Base-by-base conservation (phyloP, 2,797 vertebrate genomes). In the Lepus oiostolus region DNA sequence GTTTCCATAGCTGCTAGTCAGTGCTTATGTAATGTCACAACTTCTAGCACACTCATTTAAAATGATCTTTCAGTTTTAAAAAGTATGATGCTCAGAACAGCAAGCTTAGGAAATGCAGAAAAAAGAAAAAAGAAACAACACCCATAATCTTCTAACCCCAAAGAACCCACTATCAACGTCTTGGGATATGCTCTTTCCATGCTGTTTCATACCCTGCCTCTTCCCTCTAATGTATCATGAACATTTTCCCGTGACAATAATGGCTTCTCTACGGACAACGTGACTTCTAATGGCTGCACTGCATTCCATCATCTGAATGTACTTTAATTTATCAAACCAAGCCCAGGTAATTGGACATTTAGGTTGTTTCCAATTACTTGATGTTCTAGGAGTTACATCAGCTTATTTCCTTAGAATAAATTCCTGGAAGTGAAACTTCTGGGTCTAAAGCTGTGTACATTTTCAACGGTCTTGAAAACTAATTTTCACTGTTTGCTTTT, bases 381-480 rank as follows among this genome's bases (percentile, higher is more conserved):
- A 81, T 76, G 60, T 89, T 76, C 92, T 68, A 72, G 74, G 62
- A 76, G 65, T 1, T 7, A 26, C 26, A 17, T 6, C 6, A 11
- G 32, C 22, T 62, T 90, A 76, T 58, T 92, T 95, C 42, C 67
- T 86, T 84, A 88, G 35, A 85, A 58, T 54, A 67, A 28, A 71
- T 80, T 38, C 38, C 54, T 75, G 42, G 50, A 79, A 71, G 21
- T 47, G 30, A 76, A 95, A 95, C 52, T 80, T 85, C 80, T 63
- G n/a, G n/a, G 62, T 47, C 63, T 71, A 76, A 13, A 9, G 19
- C 28, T 84, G 17, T 71, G 9, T 16, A 86, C 2, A 52, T 42
- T 90, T 94, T 80, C n/a, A 94, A 92, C 75, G 70, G 76, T 85
- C 91, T 79, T 71, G 24, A 85, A 89, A 93, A 85, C 68, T 42